These are phyloP conservation scores for Agrilus mali DNA, from an alignment of 2,888 invertebrate genomes.

Conservation along the genomic window DNA sequence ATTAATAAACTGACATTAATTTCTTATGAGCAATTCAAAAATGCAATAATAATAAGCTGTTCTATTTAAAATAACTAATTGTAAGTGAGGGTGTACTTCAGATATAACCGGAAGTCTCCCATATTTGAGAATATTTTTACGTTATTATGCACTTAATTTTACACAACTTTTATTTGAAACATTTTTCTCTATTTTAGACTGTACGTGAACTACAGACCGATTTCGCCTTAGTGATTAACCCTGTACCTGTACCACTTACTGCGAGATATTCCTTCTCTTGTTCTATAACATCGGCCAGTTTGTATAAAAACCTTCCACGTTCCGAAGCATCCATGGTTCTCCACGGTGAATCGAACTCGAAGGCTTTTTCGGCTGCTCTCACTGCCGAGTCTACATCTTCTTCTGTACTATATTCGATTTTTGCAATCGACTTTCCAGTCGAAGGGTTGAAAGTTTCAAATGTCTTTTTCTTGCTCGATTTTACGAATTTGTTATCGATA, in stretches of 20 bases:
- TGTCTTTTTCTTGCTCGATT: conserved; percentile 74
- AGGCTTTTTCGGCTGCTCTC: conserved; percentile 64
- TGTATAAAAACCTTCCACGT: conserved; percentile 63
- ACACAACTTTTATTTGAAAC: too few species aligned
- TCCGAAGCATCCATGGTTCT: conserved; percentile 77
- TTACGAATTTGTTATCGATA: conserved; percentile 94
- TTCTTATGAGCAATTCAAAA: too few species aligned
- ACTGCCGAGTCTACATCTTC: conserved; percentile 72
- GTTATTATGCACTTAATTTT: too few species aligned
- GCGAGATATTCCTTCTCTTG: conserved; percentile 67
- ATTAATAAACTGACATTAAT: too few species aligned
- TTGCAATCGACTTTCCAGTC: conserved; percentile 64
- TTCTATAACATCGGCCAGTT: conserved; percentile 72
- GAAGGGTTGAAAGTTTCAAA: conserved; percentile 79
- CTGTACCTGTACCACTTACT: conserved; percentile 46
- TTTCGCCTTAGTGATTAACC: too few species aligned
- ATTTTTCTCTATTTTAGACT: too few species aligned
- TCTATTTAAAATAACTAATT: too few species aligned
- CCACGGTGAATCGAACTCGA: conserved; percentile 66
- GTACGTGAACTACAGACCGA: too few species aligned
- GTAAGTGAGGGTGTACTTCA: too few species aligned
- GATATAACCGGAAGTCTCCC: too few species aligned
- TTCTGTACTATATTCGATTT: conserved; percentile 65
- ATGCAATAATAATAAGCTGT: too few species aligned
- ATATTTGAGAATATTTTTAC: too few species aligned